Evolutionary conservation across 1,140 invertebrate species (phyloP), one percentile per base, ranked within the genome.

Genomic region (Drosophila setifemur): DNA sequence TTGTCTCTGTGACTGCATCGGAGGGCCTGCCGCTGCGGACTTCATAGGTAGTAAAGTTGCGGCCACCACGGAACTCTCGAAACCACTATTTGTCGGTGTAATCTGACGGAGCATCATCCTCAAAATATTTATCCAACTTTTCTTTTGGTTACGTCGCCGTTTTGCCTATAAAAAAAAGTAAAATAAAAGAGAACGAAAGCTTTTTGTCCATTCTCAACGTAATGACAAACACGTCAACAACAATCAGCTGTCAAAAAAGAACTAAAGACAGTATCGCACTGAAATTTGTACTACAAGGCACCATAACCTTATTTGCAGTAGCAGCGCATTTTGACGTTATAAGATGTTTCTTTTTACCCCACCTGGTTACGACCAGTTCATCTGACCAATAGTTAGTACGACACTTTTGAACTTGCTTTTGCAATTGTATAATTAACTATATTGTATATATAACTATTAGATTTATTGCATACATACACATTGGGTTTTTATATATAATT

Each of bases 1-100:
- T 0, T 14, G 1, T 35, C 6, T 6, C 23, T 23, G 9, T 35
- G 12, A 35, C 31, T 3, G 31, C 6, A 35, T 35, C 2, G 31
- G 31, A 35, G 11, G 26, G 14, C 25, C 43, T 45, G 9, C 23
- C 43, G 12, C 43, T 45, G 26, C 1, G 25, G 26, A 28, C 14
- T 45, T 45, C 5, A 45, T 29, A 5, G 26, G 12, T 8, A 45
- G 25, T 12, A 3, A 7, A 45, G 25, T 7, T 29, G 26, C 12
- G 14, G 6, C 43, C 43, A 45, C 43, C 43, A 45, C 8, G 25
- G 28, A 45, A 45, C 26, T 45, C n/a, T 28, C 1, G 26, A 45
- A 45, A 45, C 11, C 12, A 28, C 26, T 28, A 45, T 28, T 45
- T 45, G 6, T 4, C 11, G 11, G 43, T 19, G 43, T 45, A 8